phyloP scores from a whole-genome alignment of 2,797 vertebrate genomes.

The Ammospiza maritima region DNA sequence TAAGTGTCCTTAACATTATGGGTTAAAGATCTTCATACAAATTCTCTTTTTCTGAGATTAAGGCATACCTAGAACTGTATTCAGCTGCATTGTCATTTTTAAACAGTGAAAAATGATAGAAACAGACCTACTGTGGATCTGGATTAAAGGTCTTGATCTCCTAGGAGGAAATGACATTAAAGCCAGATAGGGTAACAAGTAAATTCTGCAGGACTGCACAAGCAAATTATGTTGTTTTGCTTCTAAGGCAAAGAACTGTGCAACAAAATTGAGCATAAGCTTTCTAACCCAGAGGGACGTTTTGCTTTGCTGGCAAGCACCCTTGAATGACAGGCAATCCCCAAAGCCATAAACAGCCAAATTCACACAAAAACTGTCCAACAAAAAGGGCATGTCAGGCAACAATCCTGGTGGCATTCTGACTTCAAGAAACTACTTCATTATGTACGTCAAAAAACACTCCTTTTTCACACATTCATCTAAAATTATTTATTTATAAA shows the following conservation, averaged over 20 bases:
- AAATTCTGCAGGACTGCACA: neutral
- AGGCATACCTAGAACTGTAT: neutral
- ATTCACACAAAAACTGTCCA: neutral
- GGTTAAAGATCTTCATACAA: neutral
- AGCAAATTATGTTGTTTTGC: neutral
- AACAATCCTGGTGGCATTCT: neutral
- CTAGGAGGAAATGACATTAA: neutral
- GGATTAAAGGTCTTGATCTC: neutral
- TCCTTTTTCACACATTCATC: neutral
- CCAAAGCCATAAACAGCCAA: neutral
- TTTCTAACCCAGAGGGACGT: neutral
- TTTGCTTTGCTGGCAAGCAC: neutral
- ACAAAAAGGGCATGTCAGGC: neutral
- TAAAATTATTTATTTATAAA: neutral
- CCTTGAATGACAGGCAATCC: neutral
- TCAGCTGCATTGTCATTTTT: neutral
- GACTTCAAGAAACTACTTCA: neutral
- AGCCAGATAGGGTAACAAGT: neutral
- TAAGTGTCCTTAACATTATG: neutral
- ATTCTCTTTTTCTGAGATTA: neutral
- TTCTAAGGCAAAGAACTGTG: neutral
- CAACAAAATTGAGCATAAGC: neutral
- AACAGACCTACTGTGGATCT: neutral
- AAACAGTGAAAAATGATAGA: neutral
- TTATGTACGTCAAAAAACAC: neutral